These are phyloP conservation scores for Chaenocephalus aceratus DNA, from an alignment of 2,113 vertebrate genomes.

Conservation along the genomic window DNA sequence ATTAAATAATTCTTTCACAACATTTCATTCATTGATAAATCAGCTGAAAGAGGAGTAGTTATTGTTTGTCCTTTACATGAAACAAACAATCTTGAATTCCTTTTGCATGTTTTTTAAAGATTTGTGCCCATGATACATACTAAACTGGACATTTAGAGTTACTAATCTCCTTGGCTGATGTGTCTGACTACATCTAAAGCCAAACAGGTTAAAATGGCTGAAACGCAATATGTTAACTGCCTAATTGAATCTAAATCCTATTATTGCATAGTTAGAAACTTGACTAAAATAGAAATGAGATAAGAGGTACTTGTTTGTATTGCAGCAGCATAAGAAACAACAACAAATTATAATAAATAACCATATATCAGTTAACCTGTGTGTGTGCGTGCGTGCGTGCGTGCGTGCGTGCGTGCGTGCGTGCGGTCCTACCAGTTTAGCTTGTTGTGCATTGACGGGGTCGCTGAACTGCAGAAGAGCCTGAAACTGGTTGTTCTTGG, in stretches of 20 bases:
- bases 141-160: neutral
- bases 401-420: too few relatives aligned
- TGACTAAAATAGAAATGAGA: too few relatives aligned
- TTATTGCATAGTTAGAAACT: too few relatives aligned
- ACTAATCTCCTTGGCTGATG: neutral
- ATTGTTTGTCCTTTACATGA: neutral
- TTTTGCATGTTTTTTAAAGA: neutral
- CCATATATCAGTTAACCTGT: too few relatives aligned
- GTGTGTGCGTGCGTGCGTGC: too few relatives aligned
- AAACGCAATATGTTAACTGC: neutral
- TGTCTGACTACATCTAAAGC: neutral
- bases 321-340: too few relatives aligned
- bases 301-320: too few relatives aligned
- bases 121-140: neutral
- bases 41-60: neutral
- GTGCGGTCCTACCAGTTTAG: conserved; percentile 91
- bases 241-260: too few relatives aligned
- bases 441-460: conserved; percentile 96
- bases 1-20: neutral
- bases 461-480: conserved; percentile 97
- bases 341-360: too few relatives aligned
- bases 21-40: neutral
- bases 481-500: conserved; percentile 99
- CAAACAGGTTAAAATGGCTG: neutral
- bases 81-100: neutral